Percentiles rank a stretch among this genome's conserved stretches.
phyloP scores from a whole-genome alignment of 2,888 invertebrate species.

The Monoplex corrugatus region DNA sequence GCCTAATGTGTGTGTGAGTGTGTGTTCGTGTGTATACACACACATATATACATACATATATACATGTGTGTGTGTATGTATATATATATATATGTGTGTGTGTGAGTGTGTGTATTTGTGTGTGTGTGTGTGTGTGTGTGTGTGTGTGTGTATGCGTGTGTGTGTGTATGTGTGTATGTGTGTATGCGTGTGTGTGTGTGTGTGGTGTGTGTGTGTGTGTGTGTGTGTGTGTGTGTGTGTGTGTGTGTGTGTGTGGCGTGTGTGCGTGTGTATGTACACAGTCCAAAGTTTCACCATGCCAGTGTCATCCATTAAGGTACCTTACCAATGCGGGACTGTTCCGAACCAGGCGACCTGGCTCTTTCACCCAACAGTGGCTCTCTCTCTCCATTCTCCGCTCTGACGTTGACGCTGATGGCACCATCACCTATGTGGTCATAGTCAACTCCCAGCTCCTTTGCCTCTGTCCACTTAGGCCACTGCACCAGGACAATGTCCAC shows the following conservation, averaged over 20 bases:
- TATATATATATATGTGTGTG: conserved; percentile 19
- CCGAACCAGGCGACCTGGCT: not conserved
- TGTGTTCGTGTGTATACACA: no score
- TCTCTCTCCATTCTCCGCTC: not conserved
- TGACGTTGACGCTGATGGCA: not conserved
- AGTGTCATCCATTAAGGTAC: not conserved
- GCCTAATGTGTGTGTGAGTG: no score
- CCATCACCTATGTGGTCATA: not conserved
- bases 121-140: no score
- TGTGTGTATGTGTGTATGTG: not conserved
- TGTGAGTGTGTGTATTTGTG: not conserved
- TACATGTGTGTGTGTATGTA: conserved; percentile 7
- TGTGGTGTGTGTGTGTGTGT: not conserved
- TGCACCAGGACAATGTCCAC: conserved; percentile 49
- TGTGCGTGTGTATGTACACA: not conserved
- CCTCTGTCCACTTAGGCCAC: conserved; percentile 40
- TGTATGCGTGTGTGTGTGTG: conserved; percentile 22
- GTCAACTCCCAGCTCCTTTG: not conserved
- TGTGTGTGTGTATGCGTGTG: not conserved
- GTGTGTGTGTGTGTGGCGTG: not conserved
- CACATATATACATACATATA: not conserved
- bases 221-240: no score
- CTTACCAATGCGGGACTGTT: not conserved
- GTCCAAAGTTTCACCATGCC: no score
- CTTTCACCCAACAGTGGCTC: not conserved